phyloP scores from a whole-genome alignment of 2,888 invertebrate genomes.

The Drosophila nr. perissopoda region DNA sequence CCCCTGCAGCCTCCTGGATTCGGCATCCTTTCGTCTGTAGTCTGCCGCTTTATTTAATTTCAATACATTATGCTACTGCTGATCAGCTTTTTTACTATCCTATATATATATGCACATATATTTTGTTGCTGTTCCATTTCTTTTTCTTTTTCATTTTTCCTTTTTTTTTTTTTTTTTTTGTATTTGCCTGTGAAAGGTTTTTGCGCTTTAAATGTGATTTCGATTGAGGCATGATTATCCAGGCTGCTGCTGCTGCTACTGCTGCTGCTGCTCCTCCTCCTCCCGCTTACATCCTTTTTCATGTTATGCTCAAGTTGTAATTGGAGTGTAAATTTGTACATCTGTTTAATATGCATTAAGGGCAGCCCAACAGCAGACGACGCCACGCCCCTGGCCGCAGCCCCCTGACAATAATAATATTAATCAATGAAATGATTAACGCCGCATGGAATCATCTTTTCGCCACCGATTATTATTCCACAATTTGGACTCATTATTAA shows the following conservation, averaged over 20 bases:
- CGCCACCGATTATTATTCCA: conserved; percentile 53
- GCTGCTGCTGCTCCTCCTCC: background rate
- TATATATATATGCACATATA: background rate
- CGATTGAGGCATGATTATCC: conserved; percentile 56
- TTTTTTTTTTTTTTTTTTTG: conserved; percentile 31
- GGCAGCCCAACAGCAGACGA: conserved; percentile 23
- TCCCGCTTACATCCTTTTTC: conserved; percentile 39
- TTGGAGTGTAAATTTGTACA: conserved; percentile 76
- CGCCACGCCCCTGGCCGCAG: conserved; percentile 3
- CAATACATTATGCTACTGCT: conserved; percentile 38
- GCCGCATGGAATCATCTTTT: conserved; percentile 47
- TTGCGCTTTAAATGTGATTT: conserved; percentile 62
- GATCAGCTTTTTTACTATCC: conserved; percentile 16
- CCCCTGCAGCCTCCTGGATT: conserved; percentile 11
- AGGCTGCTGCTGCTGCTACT: conserved; percentile 14
- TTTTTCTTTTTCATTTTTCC: conserved; percentile 6
- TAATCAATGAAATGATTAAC: conserved; percentile 66
- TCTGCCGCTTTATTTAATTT: conserved; percentile 42
- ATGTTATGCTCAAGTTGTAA: conserved; percentile 74
- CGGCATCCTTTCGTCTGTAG: conserved; percentile 4
- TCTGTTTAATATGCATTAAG: conserved; percentile 78
- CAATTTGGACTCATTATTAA: conserved; percentile 70
- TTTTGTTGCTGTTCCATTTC: conserved; percentile 1
- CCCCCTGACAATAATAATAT: conserved; percentile 40
- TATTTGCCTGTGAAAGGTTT: conserved; percentile 26